Conservation (phyloP, 2,797 vertebrate species). For the Aythya fuligula region DNA sequence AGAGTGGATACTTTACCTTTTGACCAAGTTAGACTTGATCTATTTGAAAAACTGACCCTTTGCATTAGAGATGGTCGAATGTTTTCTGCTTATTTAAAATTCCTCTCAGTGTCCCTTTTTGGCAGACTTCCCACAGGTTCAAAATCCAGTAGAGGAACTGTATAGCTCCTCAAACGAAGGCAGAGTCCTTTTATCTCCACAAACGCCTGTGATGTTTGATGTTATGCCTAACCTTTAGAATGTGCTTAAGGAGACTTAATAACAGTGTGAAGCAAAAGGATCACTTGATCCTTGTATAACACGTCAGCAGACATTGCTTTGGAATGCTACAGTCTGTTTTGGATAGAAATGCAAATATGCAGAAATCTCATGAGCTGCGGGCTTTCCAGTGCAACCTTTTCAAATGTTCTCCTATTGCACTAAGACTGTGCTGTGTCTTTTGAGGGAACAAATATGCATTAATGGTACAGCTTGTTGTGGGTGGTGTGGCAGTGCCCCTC, state of each 20-base stretch:
- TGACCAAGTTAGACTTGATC: background rate
- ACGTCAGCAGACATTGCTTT: background rate
- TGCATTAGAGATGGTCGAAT: background rate
- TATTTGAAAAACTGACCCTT: background rate
- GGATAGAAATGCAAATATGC: background rate
- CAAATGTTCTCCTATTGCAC: background rate
- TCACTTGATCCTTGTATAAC: background rate
- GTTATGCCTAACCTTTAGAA: conserved; percentile 36
- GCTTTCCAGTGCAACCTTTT: background rate
- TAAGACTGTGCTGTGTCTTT: background rate
- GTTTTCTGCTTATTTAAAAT: background rate
- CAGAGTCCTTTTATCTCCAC: background rate
- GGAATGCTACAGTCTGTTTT: background rate
- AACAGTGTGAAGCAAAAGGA: background rate
- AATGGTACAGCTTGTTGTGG: background rate
- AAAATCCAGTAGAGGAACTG: background rate
- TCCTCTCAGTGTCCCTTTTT: background rate
- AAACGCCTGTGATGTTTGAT: conserved; percentile 26
- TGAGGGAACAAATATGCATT: background rate
- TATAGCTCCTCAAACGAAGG: background rate
- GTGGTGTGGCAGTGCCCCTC: background rate
- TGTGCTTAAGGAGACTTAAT: conserved; percentile 27
- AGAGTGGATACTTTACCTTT: conserved; percentile 29
- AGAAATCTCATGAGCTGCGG: background rate
- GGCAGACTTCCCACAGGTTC: background rate